Conservation (phyloP, 2,797 vertebrate species). For the Myripristis jacobus region DNA sequence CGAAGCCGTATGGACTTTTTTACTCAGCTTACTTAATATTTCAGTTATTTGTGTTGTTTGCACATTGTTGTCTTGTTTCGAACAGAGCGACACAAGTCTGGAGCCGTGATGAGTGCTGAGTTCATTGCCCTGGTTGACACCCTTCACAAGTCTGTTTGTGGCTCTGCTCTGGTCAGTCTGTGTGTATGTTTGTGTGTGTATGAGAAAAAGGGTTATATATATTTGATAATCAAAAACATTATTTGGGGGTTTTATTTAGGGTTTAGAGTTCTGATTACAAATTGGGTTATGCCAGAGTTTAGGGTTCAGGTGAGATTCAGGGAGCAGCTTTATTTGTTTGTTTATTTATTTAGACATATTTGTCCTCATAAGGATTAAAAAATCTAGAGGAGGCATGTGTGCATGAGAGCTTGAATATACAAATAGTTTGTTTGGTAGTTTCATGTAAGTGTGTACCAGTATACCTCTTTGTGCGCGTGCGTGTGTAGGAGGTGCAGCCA, state of each 20-base stretch:
- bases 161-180: constrained; percentile 81
- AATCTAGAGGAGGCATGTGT: constrained; percentile 1
- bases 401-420: not conserved
- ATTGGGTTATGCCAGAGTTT: not conserved
- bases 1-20: too few relatives aligned
- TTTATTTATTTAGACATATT: too few relatives aligned
- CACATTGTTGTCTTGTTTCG: constrained; percentile 33
- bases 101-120: constrained; percentile 74
- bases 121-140: constrained; percentile 81
- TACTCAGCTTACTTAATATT: not conserved
- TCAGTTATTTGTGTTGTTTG: not conserved
- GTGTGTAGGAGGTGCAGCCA: constrained; percentile 81
- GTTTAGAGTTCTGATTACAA: constrained; percentile 3
- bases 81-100: constrained; percentile 76
- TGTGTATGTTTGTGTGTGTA: constrained; percentile 7
- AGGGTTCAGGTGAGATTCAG: not conserved
- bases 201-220: too few relatives aligned
- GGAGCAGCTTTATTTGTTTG: too few relatives aligned
- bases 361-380: too few relatives aligned
- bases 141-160: constrained; percentile 83
- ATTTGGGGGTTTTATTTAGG: too few relatives aligned
- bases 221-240: too few relatives aligned
- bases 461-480: not conserved
- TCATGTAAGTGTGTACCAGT: constrained; percentile 1
- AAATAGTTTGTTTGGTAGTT: too few relatives aligned